phyloP scores from a whole-genome alignment of 2,888 invertebrate species.

The Dasypogon diadema region DNA sequence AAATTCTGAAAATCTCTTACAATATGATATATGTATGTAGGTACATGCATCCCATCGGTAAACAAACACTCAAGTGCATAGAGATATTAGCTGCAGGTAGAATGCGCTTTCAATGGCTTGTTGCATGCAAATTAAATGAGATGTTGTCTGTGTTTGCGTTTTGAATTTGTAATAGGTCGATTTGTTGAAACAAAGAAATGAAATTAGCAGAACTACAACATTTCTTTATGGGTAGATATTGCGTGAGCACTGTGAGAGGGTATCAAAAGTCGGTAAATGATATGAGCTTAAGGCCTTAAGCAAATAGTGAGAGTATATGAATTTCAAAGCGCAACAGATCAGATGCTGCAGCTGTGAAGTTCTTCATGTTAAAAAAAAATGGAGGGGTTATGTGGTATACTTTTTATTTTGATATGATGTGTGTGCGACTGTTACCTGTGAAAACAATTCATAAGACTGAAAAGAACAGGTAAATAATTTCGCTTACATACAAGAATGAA shows the following conservation, averaged over 20 bases:
- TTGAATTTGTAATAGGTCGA: constrained; percentile 50
- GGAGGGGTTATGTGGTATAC: no score
- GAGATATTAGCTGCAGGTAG: constrained; percentile 38
- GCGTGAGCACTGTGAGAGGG: background rate
- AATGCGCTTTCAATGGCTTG: constrained; percentile 50
- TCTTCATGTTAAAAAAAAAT: no score
- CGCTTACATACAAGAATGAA: no score
- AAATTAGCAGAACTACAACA: constrained; percentile 36
- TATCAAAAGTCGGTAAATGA: background rate
- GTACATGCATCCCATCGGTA: constrained; percentile 20
- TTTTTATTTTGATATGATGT: no score
- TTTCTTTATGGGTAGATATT: constrained; percentile 7
- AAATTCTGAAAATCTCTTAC: constrained; percentile 35
- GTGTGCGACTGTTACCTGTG: no score
- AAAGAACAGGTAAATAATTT: no score
- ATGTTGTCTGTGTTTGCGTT: constrained; percentile 56
- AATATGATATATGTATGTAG: background rate
- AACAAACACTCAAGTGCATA: constrained; percentile 30
- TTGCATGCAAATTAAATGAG: constrained; percentile 57
- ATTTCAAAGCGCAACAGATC: no score
- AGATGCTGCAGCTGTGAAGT: no score
- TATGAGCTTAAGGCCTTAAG: background rate
- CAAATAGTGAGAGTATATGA: no score
- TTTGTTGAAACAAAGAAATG: constrained; percentile 41
- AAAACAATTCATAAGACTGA: no score